Evolutionary conservation across 2,888 invertebrate species (phyloP).

Genomic region (Machimus atricapillus): DNA sequence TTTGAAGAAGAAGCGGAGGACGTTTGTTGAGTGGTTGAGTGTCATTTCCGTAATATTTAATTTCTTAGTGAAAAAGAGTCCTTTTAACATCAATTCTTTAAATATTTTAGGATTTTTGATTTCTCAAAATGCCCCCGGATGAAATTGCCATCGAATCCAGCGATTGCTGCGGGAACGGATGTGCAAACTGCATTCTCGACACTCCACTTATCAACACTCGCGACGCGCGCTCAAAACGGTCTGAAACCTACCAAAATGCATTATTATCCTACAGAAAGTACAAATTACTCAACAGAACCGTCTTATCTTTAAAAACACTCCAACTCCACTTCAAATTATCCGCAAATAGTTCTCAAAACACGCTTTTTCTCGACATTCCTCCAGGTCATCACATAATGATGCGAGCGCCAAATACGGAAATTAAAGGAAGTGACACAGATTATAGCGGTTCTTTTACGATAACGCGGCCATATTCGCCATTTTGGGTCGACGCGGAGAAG

Average conservation of each 20-base stretch:
- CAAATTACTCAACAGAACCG: slow-evolving; percentile 37
- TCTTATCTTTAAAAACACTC: slow-evolving; percentile 48
- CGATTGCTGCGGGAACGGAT: slow-evolving; percentile 61
- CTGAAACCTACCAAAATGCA: slow-evolving; percentile 47
- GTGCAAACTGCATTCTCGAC: slow-evolving; percentile 58
- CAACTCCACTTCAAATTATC: slow-evolving; percentile 53
- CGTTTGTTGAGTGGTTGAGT: neutral
- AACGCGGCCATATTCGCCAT: slow-evolving; percentile 59
- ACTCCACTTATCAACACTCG: slow-evolving; percentile 49
- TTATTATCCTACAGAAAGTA: slow-evolving; percentile 46
- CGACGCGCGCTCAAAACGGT: neutral
- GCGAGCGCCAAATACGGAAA: slow-evolving; percentile 44
- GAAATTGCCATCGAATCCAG: slow-evolving; percentile 45
- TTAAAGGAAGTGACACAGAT: neutral
- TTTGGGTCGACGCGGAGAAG: slow-evolving; percentile 52
- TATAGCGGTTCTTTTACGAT: neutral
- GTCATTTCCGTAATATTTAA: neutral
- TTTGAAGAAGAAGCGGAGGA: neutral
- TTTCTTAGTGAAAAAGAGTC: neutral
- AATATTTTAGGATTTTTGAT: neutral
- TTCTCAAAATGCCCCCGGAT: neutral
- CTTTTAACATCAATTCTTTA: neutral
- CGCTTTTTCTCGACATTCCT: slow-evolving; percentile 53
- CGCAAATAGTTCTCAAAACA: slow-evolving; percentile 47
- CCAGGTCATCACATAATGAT: slow-evolving; percentile 52